phyloP scores from a whole-genome alignment of 2,113 vertebrate species.

The Carlito syrichta region DNA sequence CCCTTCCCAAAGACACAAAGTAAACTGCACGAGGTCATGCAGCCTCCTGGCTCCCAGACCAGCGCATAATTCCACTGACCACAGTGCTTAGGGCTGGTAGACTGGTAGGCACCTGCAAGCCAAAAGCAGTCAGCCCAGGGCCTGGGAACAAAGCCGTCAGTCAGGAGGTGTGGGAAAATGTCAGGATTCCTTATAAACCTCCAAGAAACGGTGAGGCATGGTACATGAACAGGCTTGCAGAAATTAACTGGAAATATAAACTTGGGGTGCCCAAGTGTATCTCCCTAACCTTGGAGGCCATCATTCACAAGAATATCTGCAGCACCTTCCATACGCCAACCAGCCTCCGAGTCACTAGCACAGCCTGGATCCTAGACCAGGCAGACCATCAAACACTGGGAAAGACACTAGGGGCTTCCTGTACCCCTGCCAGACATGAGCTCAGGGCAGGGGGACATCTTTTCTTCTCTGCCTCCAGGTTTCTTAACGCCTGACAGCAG shows the following conservation, averaged over 20 bases:
- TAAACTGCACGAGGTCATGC: not conserved
- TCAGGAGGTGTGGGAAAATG: not conserved
- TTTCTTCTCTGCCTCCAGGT: not conserved
- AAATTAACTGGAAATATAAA: not conserved
- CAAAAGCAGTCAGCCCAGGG: not conserved
- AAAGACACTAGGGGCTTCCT: not conserved
- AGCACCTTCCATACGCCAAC: not conserved
- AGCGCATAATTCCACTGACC: not conserved
- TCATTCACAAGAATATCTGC: not conserved
- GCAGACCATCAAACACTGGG: not conserved
- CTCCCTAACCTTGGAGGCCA: not conserved
- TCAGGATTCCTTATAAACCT: slow-evolving; percentile 16
- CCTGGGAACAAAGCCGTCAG: not conserved
- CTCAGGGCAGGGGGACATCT: not conserved
- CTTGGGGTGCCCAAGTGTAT: not conserved
- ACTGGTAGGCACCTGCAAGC: not conserved
- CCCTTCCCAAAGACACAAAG: not conserved
- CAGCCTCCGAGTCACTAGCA: not conserved
- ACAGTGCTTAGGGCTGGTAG: not conserved
- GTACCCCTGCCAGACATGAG: not conserved
- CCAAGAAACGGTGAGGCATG: not conserved
- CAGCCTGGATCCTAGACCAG: not conserved
- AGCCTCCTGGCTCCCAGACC: not conserved
- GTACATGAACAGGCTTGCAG: not conserved
- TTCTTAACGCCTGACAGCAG: not conserved